phyloP scores from a whole-genome alignment of 2,113 vertebrate species.

The Vidua macroura region DNA sequence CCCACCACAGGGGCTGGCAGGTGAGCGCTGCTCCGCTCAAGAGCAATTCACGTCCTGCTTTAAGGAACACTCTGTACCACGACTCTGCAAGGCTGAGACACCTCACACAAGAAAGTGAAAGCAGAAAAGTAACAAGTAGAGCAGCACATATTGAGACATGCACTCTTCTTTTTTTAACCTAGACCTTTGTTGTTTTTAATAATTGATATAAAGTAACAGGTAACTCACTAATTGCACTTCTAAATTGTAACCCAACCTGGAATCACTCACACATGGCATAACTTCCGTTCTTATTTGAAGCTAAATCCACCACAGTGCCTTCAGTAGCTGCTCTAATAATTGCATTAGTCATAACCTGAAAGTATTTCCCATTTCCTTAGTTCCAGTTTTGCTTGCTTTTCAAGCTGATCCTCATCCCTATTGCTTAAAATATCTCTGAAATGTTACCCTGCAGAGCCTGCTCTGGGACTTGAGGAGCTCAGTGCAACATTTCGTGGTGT shows the following conservation, averaged over 20 bases:
- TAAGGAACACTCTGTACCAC: neutral
- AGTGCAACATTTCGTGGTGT: neutral
- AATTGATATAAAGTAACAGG: constrained; percentile 55
- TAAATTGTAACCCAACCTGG: constrained; percentile 42
- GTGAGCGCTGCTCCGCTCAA: rapidly evolving
- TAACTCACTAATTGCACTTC: constrained; percentile 55
- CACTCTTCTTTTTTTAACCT: constrained; percentile 5
- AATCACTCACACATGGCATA: constrained; percentile 47
- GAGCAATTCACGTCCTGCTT: rapidly evolving
- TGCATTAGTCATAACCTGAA: constrained; percentile 49
- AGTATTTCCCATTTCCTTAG: constrained; percentile 32
- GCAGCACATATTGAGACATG: neutral
- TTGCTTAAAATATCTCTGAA: neutral
- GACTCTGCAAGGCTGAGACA: neutral
- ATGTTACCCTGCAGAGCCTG: neutral
- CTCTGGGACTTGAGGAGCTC: neutral
- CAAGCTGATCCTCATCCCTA: neutral
- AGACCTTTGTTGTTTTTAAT: constrained; percentile 46
- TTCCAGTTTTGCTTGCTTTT: constrained; percentile 36
- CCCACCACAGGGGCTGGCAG: neutral
- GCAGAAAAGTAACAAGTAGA: neutral
- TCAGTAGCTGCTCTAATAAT: constrained; percentile 35
- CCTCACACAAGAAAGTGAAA: neutral
- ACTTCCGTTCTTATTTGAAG: constrained; percentile 26
- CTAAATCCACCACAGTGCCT: neutral